A percentile compares a stretch with the other conserved stretches of the same genome.
Conservation (phyloP, 2,888 invertebrate genomes). For the Tipula lateralis region DNA sequence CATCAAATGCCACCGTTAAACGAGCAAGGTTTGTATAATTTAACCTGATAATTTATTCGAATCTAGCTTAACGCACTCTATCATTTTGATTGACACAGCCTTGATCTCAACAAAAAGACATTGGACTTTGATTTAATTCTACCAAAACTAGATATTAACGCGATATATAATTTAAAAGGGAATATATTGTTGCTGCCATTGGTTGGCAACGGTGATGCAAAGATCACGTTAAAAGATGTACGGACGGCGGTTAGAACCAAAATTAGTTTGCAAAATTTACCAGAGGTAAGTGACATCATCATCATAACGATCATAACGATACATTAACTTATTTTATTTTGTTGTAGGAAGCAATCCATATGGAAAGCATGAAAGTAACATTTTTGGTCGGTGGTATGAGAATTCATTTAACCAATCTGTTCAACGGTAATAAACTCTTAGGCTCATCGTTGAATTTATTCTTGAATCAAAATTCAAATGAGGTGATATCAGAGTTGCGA, state of each 20-base stretch:
- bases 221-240: slow-evolving; percentile 53
- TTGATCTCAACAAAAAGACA: slow-evolving; percentile 51
- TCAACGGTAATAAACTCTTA: slow-evolving; percentile 59
- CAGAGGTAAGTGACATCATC: slow-evolving; percentile 41
- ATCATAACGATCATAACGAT: no score
- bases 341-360: slow-evolving; percentile 47
- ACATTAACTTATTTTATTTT: not conserved
- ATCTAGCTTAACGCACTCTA: no score
- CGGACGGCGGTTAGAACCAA: slow-evolving; percentile 53
- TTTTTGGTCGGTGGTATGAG: slow-evolving; percentile 54
- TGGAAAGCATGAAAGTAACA: slow-evolving; percentile 55
- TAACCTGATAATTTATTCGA: not conserved
- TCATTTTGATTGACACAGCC: slow-evolving; percentile 42
- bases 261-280: slow-evolving; percentile 50
- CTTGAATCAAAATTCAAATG: slow-evolving; percentile 56
- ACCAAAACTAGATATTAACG: slow-evolving; percentile 54
- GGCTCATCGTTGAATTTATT: slow-evolving; percentile 57
- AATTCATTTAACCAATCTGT: slow-evolving; percentile 55
- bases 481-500: slow-evolving; percentile 56
- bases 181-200: slow-evolving; percentile 56
- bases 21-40: slow-evolving; percentile 41
- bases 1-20: slow-evolving; percentile 54
- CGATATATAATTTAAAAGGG: slow-evolving; percentile 56
- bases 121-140: slow-evolving; percentile 55
- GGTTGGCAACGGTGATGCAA: slow-evolving; percentile 55